Evolutionary conservation across 1,140 invertebrate genomes (phyloP), one percentile per base, ranked within the genome.

Genomic region (Drosophila tani): DNA sequence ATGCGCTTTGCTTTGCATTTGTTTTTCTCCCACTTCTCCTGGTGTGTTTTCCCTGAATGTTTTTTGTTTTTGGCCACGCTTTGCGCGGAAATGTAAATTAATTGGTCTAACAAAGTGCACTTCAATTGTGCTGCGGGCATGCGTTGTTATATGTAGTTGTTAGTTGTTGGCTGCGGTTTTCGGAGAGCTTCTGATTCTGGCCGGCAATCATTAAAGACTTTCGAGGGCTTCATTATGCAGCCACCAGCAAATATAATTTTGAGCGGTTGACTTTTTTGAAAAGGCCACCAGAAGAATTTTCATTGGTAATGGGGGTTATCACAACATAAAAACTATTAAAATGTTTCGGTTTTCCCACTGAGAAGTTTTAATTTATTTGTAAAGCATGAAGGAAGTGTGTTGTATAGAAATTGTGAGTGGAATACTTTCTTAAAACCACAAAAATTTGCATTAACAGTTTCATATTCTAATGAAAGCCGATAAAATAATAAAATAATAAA

Each of bases 21-120:
- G 60, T 47, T 47, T 68, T 56, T 50, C 67, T 35, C 66, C 65
- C 47, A 27, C 63, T 27, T 29, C 12, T 63, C 41, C 2, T 19
- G 6, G 15, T n/a, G 4, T 38, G 51, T 60, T 68, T 63, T 45
- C 56, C 19, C 2, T 8, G 45, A 46, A 55, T 55, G 53, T 21
- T 49, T 59, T 55, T 40, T 73, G 66, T 84, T 80, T 82, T 80
- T 35, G 71, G 60, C 63, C 60, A 71, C 63, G 82, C 69, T 90
- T 68, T 84, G 85, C 81, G 81, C 86, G 85, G 85, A 90, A 90
- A 90, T 90, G 85, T 90, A 90, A 90, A 90, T 90, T 90, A 90
- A 90, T 90, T 90, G 85, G 85, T 90, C 79, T 85, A 90, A 90
- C 85, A 82, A 90, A 90, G 85, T 90, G 85, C 85, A 90, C 85